phyloP scores from a whole-genome alignment of 2,113 vertebrate genomes.

The Himantopus leucocephalus region DNA sequence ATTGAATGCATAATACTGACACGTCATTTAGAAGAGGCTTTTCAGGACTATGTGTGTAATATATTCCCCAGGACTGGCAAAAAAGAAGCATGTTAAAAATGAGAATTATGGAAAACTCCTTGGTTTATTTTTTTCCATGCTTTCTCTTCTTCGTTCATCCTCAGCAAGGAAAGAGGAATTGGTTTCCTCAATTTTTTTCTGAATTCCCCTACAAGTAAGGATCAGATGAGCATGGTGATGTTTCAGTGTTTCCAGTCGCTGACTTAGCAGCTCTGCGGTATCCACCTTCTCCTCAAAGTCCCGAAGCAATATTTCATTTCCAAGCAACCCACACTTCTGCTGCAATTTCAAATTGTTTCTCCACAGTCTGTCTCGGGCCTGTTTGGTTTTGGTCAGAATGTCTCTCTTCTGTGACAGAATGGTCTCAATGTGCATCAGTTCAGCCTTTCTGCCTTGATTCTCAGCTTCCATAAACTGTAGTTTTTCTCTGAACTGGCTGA shows the following conservation, averaged over 20 bases:
- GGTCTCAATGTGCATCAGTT: conserved; percentile 63
- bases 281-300: conserved; percentile 81
- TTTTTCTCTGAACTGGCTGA: conserved; percentile 85
- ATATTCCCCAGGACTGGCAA: not conserved
- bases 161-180: conserved; percentile 24
- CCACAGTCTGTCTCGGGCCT: conserved; percentile 67
- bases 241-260: conserved; percentile 72
- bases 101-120: accelerated
- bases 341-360: conserved; percentile 70
- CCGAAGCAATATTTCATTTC: conserved; percentile 71
- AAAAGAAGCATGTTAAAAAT: not conserved
- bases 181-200: conserved; percentile 63
- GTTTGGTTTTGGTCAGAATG: conserved; percentile 72
- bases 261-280: conserved; percentile 10
- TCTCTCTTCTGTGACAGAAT: conserved; percentile 65
- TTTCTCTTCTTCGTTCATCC: not conserved
- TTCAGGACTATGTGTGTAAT: not conserved
- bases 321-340: conserved; percentile 78
- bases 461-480: conserved; percentile 75
- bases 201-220: conserved; percentile 50
- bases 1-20: not conserved
- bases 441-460: conserved; percentile 54
- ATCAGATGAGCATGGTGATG: conserved; percentile 43
- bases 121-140: not conserved
- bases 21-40: not conserved